Evolutionary conservation across 1,140 invertebrate species (phyloP).

Genomic region (Proales similis): DNA sequence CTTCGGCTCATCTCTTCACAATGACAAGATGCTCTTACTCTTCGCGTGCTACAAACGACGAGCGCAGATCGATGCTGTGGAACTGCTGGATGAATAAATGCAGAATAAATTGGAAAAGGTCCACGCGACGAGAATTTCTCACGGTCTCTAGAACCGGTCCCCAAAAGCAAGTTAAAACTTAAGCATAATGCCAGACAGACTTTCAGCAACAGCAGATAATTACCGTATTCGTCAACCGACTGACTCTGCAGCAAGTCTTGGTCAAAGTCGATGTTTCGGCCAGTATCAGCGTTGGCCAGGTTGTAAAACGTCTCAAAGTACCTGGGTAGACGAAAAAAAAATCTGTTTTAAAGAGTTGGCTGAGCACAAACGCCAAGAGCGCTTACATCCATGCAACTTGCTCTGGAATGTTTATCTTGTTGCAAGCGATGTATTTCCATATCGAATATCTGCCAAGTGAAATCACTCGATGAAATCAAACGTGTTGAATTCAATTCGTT

Average conservation of each 20-base stretch:
- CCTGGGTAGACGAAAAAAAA: not conserved
- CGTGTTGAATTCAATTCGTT: not conserved
- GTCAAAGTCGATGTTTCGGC: constrained; percentile 18
- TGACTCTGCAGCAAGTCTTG: not conserved
- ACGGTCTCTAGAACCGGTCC: constrained; percentile 13
- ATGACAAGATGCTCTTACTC: not conserved
- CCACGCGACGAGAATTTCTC: constrained; percentile 23
- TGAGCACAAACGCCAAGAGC: not conserved
- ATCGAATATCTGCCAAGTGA: constrained; percentile 17
- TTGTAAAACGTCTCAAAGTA: constrained; percentile 30
- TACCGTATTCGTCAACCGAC: constrained; percentile 15
- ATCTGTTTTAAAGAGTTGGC: not conserved
- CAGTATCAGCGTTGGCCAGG: constrained; percentile 14
- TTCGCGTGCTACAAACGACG: constrained; percentile 33
- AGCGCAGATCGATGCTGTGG: constrained; percentile 30
- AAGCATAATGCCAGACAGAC: not conserved
- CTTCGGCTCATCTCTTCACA: not conserved
- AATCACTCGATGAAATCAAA: not conserved
- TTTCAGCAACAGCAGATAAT: too few species aligned
- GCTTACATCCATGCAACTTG: constrained; percentile 35
- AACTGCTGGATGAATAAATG: constrained; percentile 36
- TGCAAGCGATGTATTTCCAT: constrained; percentile 37
- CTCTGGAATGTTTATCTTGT: constrained; percentile 31
- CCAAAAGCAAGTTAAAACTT: not conserved
- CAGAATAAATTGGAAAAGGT: constrained; percentile 29